Evolutionary conservation across 2,113 vertebrate species (phyloP), one percentile per base, ranked within the genome.

Genomic region (Eupsittula cactorum): DNA sequence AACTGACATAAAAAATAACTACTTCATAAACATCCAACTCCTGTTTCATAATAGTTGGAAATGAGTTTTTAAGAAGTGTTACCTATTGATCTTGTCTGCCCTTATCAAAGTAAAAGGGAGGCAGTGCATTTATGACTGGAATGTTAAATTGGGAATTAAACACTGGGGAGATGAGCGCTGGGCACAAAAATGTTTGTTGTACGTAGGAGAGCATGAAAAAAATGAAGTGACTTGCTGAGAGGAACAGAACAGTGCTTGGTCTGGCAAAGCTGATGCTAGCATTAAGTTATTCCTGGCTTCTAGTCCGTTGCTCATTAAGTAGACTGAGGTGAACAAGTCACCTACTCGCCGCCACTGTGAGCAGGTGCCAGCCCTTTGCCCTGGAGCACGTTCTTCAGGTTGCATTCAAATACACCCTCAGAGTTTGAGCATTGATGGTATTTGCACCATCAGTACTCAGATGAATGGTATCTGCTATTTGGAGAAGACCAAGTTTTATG

Each of bases 1-100:
- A 96, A 93, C 88, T 82, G 93, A 94, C 86, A 86, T 88, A 46
- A 97, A 95, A 92, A 89, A 86, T 90, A 94, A 96, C 87, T 92
- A 12, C 73, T 92, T 68, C 69, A 85, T 92, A 95, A 97, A 94
- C 67, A 91, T 78, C 29, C 88, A 74, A 82, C 92, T 96, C 95
- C 92, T 95, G 84, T 93, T 95, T 86, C 86, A 77, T 82, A 96
- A 94, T 39, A 80, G 92, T 10, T 91, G 70, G 77, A 89, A 95
- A 63, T 31, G 68, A 27, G 57, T 49, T 57, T 92, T 86, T 41
- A 0, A 25, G 9, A 88, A 89, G 63, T 53, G 55, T 92, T 96
- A 55, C 55, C 79, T 93, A 6, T 62, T 78, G 93, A 68, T 93
- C 39, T 12, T 29, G 78, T 57, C 59, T 75, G 37, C 63, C 75